Base-by-base conservation (phyloP, 2,797 vertebrate genomes). In the Eupleurogrammus muticus region DNA sequence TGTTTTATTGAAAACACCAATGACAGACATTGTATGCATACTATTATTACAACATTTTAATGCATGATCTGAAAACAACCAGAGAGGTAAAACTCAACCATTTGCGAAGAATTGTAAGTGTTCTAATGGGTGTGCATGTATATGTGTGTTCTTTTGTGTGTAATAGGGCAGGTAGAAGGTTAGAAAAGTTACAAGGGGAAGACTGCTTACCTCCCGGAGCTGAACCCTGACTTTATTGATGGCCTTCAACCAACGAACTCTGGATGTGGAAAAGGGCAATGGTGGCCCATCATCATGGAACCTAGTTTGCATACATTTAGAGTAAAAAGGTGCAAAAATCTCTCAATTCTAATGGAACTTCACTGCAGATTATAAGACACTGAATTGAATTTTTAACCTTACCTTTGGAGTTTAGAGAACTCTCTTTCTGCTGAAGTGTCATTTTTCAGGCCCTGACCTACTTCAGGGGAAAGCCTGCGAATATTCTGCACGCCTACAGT, bases 151-250 rank as follows among this genome's bases (percentile, higher is more conserved):
- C 1, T 59, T 40, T 67, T 24, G 19, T 23, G 1, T 58, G 36
- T 61, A 9, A 19, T 52, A 40, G 21, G 2, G 21, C 24, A 35
- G 19, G 32, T 28, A 32, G 47, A 16, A 20, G 52, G 42, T 51
- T 38, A 21, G 34, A 76, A 35, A n/a, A 65, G 57, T 46, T 56
- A 11, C n/a, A 65, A 68, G 12, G 52, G 12, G 61, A 80, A 70
- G 32, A 63, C 6, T 49, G 68, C 95, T 84, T 96, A 99, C 98
- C 98, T 99, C 96, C n/a, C 96, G 95, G 53, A 99, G 94, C 68
- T 92, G 96, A 79, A 97, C 90, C 80, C 96, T 94, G 78, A 99
- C 96, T 96, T 97, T 98, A 91, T 92, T 98, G 79, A 99, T 97
- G 74, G 95, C 97, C 93, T 96, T 96, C 79, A 99, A 93, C 98